Conservation (phyloP, 2,797 vertebrate genomes). For the Adrianichthys oophorus region DNA sequence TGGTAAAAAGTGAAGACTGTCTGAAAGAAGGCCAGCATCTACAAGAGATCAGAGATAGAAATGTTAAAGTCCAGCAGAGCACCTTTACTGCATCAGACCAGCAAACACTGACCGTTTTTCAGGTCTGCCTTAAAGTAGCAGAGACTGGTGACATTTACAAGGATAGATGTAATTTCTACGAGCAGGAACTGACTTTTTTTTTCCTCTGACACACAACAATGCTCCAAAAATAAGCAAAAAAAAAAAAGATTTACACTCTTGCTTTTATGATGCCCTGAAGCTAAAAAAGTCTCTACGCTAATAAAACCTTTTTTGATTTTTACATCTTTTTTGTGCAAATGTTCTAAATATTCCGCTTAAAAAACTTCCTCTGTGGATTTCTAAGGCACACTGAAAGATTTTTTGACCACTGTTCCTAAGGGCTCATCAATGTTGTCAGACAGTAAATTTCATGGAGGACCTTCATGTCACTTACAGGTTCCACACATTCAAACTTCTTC, state of each 20-base stretch:
- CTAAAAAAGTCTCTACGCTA: neutral
- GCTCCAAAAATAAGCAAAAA: neutral
- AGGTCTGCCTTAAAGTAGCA: neutral
- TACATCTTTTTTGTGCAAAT: neutral
- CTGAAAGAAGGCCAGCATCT: conserved; percentile 99
- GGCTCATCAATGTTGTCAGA: neutral
- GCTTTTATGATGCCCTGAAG: too few species aligned
- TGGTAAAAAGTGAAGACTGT: conserved; percentile 98
- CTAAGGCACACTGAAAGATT: neutral
- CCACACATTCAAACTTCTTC: conserved; percentile 98
- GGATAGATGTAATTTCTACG: neutral
- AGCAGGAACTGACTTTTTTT: neutral
- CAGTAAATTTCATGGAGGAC: too few species aligned
- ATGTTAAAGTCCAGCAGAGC: conserved; percentile 5
- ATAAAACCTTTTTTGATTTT: neutral
- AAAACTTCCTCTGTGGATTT: neutral
- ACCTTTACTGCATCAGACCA: too few species aligned
- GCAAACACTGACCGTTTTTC: too few species aligned
- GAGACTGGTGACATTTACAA: neutral
- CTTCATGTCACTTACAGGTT: conserved; percentile 86
- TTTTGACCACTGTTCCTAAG: neutral
- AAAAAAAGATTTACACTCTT: neutral
- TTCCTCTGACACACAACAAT: neutral
- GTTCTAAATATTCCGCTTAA: neutral
- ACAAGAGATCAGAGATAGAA: conserved; percentile 15